Percentiles rank a stretch among this genome's conserved stretches.
These are phyloP conservation scores for Hemiprocne comata DNA, from an alignment of 2,113 vertebrate genomes.

Conservation along the genomic window DNA sequence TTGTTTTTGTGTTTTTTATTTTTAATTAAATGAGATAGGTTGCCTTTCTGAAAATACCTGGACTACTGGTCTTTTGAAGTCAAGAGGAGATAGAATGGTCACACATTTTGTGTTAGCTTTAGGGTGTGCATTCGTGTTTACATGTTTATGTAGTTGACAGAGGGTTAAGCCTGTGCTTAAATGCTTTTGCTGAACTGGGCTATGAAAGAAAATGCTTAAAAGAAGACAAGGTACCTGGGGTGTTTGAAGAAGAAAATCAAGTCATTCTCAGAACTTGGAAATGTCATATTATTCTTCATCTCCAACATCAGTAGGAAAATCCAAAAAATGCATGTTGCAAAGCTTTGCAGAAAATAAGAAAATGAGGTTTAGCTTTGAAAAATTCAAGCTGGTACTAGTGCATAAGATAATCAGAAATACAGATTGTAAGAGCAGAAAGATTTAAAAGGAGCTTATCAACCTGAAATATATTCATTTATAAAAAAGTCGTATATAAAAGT, in stretches of 20 bases:
- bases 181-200: not conserved
- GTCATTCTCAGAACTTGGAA: slow-evolving; percentile 13
- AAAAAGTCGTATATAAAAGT: not conserved
- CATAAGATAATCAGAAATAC: slow-evolving; percentile 20
- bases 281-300: slow-evolving; percentile 30
- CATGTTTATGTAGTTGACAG: not conserved
- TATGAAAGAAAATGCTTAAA: not conserved
- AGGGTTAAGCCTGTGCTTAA: slow-evolving; percentile 20
- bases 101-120: not conserved
- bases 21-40: not conserved
- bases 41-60: not conserved
- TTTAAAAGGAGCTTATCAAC: not conserved
- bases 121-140: not conserved
- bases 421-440: slow-evolving; percentile 1
- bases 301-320: slow-evolving; percentile 13
- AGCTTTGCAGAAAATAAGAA: slow-evolving; percentile 21
- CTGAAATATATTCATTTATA: not conserved
- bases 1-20: no score
- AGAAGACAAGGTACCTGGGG: not conserved
- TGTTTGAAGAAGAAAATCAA: slow-evolving; percentile 35
- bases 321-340: not conserved
- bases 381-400: not conserved
- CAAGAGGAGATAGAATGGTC: not conserved
- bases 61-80: slow-evolving; percentile 2
- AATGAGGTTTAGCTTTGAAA: slow-evolving; percentile 41